These are phyloP conservation scores for Suillia variegata DNA, from an alignment of 2,888 invertebrate species.

Conservation along the genomic window DNA sequence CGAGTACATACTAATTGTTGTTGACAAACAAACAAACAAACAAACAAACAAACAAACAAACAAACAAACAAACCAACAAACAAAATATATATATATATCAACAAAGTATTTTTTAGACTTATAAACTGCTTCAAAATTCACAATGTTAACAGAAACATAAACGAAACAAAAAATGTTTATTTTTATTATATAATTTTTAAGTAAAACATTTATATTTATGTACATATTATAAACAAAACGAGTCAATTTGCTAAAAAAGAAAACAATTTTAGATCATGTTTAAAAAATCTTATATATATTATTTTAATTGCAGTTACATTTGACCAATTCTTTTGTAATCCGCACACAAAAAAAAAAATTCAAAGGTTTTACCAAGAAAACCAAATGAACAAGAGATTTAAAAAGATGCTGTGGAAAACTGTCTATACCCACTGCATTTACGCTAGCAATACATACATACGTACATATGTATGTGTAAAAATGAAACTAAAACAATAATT, in stretches of 20 bases:
- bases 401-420: slow-evolving; percentile 1
- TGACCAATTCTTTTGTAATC: too few relatives aligned
- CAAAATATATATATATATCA: background rate
- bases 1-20: too few relatives aligned
- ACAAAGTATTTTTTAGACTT: too few relatives aligned
- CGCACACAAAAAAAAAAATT: background rate
- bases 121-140: background rate
- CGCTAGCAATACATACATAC: background rate
- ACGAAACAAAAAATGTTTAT: too few relatives aligned
- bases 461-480: background rate
- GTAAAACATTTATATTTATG: background rate
- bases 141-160: slow-evolving; percentile 5
- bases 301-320: too few relatives aligned
- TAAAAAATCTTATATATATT: too few relatives aligned
- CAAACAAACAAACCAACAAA: too few relatives aligned
- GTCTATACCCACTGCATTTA: background rate
- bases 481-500: background rate
- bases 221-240: background rate
- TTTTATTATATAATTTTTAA: too few relatives aligned
- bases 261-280: too few relatives aligned
- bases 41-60: too few relatives aligned
- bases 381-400: background rate
- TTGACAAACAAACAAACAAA: too few relatives aligned
- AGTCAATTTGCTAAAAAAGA: background rate
- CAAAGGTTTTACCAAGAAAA: background rate